These are phyloP conservation scores for Limnephilus auricula DNA, from an alignment of 2,888 invertebrate genomes.

Conservation along the genomic window DNA sequence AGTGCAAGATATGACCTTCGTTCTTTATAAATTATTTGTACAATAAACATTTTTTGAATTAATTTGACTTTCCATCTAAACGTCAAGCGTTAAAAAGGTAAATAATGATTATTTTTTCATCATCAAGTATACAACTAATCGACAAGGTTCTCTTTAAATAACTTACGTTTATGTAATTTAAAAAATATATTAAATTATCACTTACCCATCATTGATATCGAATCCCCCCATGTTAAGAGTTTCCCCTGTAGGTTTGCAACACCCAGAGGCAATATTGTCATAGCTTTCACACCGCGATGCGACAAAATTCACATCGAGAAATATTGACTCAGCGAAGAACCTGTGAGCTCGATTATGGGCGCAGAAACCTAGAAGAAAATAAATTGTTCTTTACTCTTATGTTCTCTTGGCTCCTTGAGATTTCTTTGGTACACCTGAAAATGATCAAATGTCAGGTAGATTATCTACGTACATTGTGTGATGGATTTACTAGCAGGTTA, in stretches of 20 bases:
- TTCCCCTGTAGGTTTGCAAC: constrained; percentile 75
- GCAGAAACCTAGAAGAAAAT: constrained; percentile 72
- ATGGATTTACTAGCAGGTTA: background rate
- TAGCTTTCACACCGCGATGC: constrained; percentile 75
- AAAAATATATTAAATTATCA: background rate
- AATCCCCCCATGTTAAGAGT: constrained; percentile 76
- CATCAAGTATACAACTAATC: no score
- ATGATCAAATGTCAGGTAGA: no score
- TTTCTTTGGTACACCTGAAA: background rate
- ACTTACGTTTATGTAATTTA: background rate
- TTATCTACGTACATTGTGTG: background rate
- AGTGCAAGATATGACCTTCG: no score
- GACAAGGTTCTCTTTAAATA: no score
- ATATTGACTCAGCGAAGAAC: constrained; percentile 78
- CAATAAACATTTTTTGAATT: no score
- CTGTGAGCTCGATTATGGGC: constrained; percentile 78
- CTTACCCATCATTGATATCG: constrained; percentile 57
- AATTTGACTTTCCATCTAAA: no score
- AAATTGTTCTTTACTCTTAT: background rate
- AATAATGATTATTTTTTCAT: no score
- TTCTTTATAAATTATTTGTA: no score
- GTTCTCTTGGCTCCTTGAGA: background rate
- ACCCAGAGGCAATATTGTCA: constrained; percentile 69
- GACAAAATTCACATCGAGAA: constrained; percentile 73
- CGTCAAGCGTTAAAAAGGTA: no score